Evolutionary conservation across 2,888 invertebrate species (phyloP), one percentile per base, ranked within the genome.

Genomic region (Platycheirus albimanus): DNA sequence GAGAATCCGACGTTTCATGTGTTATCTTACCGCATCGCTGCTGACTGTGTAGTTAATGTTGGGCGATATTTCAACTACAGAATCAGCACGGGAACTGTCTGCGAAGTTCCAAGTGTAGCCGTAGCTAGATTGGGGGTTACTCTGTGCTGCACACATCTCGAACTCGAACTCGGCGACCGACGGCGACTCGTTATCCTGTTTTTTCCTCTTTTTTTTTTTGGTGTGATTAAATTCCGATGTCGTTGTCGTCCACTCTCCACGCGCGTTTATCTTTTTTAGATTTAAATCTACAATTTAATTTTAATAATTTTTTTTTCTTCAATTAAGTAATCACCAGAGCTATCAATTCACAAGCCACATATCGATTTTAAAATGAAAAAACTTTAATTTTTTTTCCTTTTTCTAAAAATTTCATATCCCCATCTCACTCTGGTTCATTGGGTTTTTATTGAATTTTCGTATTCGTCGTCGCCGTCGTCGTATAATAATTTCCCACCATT

Each of bases 31-130:
- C 88, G 91, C 88, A 87, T 91, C 91, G 86, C 90, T 90, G 87
- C 91, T 90, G 86, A 91, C 91, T 75, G 91, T 91, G 85, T 91
- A 91, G 87, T 91, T 91, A 85, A 91, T 90, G 86, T 91, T 91
- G 75, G 91, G 91, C 84, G 91, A 90, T 88, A 91, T 91, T 87
- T 91, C 91, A 86, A 91, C 89, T 74, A 91, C 91, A 79, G 90
- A 90, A 87, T 91, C 91, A 84, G 90, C 88, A 78, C 89, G 89
- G 77, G 89, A 88, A 87, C 90, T 91, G 87, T 90, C 91, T 85
- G 91, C 88, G 86, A 91, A 91, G 77, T 90, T 90, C 91, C 91
- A 91, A 85, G 91, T 88, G 85, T 91, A 91, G 86, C 91, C 91
- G 85, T 91, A 91, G 88, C 88, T 88, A 58, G 90, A 88, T 86